phyloP scores from a whole-genome alignment of 2,888 invertebrate species.

The Sphaerophoria taeniata region DNA sequence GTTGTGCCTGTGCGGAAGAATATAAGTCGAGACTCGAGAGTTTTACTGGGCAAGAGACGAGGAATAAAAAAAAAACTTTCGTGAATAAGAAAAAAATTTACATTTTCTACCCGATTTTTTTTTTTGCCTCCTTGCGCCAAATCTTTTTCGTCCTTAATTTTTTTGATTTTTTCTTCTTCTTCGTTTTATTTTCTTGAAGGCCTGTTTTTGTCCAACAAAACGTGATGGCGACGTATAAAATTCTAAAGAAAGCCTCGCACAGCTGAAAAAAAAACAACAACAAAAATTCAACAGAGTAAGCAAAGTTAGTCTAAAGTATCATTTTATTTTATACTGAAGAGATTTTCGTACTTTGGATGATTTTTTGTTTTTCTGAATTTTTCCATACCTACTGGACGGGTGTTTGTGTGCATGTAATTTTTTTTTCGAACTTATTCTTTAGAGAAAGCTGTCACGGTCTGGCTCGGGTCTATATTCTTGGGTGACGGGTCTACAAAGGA shows the following conservation, averaged over 20 bases:
- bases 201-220: constrained; percentile 42
- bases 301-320: constrained; percentile 63
- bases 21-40: no score
- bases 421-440: neutral
- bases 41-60: constrained; percentile 28
- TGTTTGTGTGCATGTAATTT: constrained; percentile 20
- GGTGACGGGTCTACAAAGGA: constrained; percentile 36
- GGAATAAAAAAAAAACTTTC: constrained; percentile 64
- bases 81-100: constrained; percentile 59
- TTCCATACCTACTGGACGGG: constrained; percentile 10
- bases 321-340: constrained; percentile 49
- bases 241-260: constrained; percentile 20
- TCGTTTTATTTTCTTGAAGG: neutral
- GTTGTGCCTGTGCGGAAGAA: constrained; percentile 46
- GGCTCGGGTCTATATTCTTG: constrained; percentile 23
- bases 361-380: neutral
- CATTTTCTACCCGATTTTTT: constrained; percentile 56
- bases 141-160: constrained; percentile 37
- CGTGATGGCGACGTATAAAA: neutral
- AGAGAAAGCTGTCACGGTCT: constrained; percentile 23
- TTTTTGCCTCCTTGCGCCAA: constrained; percentile 11
- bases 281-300: constrained; percentile 47
- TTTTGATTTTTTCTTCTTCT: constrained; percentile 17
- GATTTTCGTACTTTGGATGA: constrained; percentile 54
- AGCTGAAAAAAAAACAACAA: no score